These are phyloP conservation scores for Nautilus pompilius DNA, from an alignment of 1,140 invertebrate species.

Conservation along the genomic window DNA sequence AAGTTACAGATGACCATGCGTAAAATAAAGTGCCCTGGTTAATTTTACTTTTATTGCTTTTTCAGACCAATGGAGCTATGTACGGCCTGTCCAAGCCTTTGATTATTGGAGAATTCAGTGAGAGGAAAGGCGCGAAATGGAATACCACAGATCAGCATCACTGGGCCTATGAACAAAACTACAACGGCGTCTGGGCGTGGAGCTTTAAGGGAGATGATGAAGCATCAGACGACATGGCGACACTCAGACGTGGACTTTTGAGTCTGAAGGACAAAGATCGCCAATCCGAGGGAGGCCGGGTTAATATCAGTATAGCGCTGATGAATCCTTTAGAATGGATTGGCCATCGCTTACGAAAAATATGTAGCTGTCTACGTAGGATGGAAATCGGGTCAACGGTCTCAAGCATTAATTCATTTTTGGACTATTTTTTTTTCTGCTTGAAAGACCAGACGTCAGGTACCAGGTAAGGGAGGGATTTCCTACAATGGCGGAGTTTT, in stretches of 20 bases:
- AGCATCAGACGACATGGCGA: constrained; percentile 31
- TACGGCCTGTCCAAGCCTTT: constrained; percentile 46
- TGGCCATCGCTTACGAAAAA: no score
- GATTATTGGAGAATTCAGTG: constrained; percentile 49
- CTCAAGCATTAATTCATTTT: no score
- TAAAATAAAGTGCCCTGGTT: no score
- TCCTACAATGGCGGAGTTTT: no score
- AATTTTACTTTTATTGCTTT: no score
- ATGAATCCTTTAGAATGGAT: no score
- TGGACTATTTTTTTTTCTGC: no score
- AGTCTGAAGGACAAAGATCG: constrained; percentile 21
- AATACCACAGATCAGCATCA: constrained; percentile 32
- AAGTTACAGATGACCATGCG: no score
- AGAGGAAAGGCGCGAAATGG: constrained; percentile 32
- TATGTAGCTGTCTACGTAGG: no score
- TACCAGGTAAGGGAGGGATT: no score
- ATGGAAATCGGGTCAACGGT: no score
- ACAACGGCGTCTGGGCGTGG: constrained; percentile 49
- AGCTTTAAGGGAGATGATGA: constrained; percentile 40
- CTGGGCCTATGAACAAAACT: constrained; percentile 49
- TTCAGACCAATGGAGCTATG: constrained; percentile 11
- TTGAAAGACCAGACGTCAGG: no score
- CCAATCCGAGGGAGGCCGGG: constrained; percentile 17
- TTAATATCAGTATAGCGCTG: constrained; percentile 19
- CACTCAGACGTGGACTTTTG: constrained; percentile 33